These are phyloP conservation scores for Aleiodes sp. DNA, from an alignment of 1,140 invertebrate genomes.

Conservation along the genomic window DNA sequence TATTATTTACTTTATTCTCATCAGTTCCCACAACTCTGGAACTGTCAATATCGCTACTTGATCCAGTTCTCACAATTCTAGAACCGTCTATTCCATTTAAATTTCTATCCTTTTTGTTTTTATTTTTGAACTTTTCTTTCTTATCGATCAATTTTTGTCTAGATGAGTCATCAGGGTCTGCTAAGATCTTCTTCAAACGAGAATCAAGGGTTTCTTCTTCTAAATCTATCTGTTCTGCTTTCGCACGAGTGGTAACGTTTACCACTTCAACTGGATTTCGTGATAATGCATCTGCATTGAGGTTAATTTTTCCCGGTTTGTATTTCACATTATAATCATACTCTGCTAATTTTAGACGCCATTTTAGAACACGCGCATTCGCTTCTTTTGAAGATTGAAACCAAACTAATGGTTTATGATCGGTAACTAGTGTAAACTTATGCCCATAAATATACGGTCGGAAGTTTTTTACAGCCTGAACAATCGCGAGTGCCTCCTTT, in stretches of 20 bases:
- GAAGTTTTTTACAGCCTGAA: background rate
- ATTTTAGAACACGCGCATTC: constrained; percentile 7
- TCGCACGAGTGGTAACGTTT: background rate
- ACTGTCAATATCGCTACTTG: no score
- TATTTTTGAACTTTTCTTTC: no score
- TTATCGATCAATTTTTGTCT: no score
- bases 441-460: constrained; percentile 15
- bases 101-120: background rate
- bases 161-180: no score
- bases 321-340: constrained; percentile 13
- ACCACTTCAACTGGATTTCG: constrained; percentile 5
- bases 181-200: background rate
- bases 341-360: constrained; percentile 13
- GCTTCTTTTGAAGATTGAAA: no score
- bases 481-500: background rate
- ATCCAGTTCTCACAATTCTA: no score
- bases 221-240: background rate
- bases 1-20: no score
- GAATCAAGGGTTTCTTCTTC: background rate
- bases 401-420: constrained; percentile 16
- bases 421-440: no score
- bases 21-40: no score
- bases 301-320: constrained; percentile 22
- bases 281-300: background rate
- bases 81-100: background rate